Evolutionary conservation across 2,797 vertebrate genomes (phyloP), one percentile per base, ranked within the genome.

Genomic region (Babyrousa celebensis): DNA sequence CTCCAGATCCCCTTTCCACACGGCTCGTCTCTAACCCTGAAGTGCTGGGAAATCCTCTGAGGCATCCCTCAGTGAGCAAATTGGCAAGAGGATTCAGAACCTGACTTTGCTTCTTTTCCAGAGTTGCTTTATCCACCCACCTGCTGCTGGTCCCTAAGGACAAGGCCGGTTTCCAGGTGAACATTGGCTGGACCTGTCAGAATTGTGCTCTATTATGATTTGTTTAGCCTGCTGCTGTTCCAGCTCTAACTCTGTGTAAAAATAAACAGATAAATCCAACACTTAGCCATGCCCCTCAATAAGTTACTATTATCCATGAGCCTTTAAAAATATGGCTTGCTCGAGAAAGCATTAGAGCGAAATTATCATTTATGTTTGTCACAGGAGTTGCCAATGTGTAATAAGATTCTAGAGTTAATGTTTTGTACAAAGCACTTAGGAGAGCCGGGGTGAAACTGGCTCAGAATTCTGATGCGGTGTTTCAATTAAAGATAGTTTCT

Each of bases 401-500:
- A 98, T 98, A 98, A 98, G 98, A 98, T 98, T 98, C 98, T 98
- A 96, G 98, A 98, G 98, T 98, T 98, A 98, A 98, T 98, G 98
- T 98, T 98, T 98, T 98, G 98, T 98, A 97, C 98, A 95, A 97
- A 98, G 98, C 98, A 98, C 98, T 98, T 98, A 98, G 97, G 10
- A 16, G 94, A 96, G 98, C 97, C 78, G 40, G 97, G 93, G 95
- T 97, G 98, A 98, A 98, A 98, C 97, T 98, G 98, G 97, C 97
- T 98, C 96, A 68, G 98, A 97, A 97, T 98, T 98, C 97, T 98
- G 98, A 98, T 97, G 98, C 72, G 97, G 97, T 97, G 97, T 98
- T 99, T 99, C 98, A 98, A 98, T 99, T 99, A 99, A 98, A 98
- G 98, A 98, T 97, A 98, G 98, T 98, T 98, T 98, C 98, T 97